Base-by-base conservation (phyloP, 2,113 vertebrate species). In the Scolopax mira region DNA sequence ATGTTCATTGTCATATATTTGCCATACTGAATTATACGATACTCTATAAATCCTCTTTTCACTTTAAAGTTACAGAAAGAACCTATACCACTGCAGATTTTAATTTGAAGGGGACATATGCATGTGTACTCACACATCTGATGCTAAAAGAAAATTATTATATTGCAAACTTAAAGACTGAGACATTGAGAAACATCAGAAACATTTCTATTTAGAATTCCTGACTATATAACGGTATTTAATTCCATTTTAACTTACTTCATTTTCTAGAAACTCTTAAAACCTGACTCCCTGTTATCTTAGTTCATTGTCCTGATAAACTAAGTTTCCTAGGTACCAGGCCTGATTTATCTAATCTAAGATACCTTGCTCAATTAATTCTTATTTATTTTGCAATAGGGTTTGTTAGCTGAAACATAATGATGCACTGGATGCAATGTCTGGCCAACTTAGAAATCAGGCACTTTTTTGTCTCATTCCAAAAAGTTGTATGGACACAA, bases 291-390 rank as follows among this genome's bases (percentile, higher is more conserved):
- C 16, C 22, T 67, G 25, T 91, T 90, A 70, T 83, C 90, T 88
- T 54, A 66, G n/a, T 64, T 73, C 27, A 28, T 44, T 90, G 49
- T 65, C 31, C 55, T 67, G 55, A 86, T 70, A 89, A 96, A 70
- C 28, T 21, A 13, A 62, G 23, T 54, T 94, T 55, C 75, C 79
- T 30, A 33, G 51, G 60, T 83, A 46, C 35, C 83, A 90, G n/a
- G 62, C 27, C 64, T 58, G 30, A 17, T 88, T 92, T 94, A 86
- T 90, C 88, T 92, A 44, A 90, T 91, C 46, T 92, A 71, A 92
- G 72, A 80, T 80, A 83, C 6, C 18, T 51, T 58, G 12, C 18
- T 23, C 79, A 95, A 90, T 83, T 94, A 93, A 71, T 87, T 94
- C 23, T 66, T 55, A 28, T 67, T 74, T 95, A 22, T 92, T 97